Evolutionary conservation across 2,113 vertebrate genomes (phyloP).

Genomic region (Genyomyrus donnyi): DNA sequence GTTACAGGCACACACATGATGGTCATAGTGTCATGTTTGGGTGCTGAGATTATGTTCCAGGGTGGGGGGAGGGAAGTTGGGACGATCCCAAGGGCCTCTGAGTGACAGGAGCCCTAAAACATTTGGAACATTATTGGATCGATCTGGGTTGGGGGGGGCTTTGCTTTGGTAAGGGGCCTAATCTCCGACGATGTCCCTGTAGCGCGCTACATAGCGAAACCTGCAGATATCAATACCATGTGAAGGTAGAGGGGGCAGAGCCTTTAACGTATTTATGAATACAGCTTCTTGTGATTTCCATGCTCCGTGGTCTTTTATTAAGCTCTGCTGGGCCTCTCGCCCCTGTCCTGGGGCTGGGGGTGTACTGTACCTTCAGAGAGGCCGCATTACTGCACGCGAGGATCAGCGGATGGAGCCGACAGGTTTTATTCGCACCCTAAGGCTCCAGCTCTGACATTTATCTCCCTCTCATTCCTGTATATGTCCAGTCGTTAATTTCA

Average conservation of each 20-base stretch:
- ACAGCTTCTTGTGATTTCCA: background rate
- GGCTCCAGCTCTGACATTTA: background rate
- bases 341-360: slow-evolving; percentile 1
- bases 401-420: background rate
- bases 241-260: background rate
- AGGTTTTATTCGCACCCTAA: background rate
- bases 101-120: background rate
- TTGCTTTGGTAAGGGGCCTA: background rate
- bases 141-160: background rate
- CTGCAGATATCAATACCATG: background rate
- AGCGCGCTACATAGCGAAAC: background rate
- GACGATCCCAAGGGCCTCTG: background rate
- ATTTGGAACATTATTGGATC: background rate
- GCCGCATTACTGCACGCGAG: background rate
- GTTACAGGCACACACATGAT: background rate
- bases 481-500: background rate
- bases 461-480: background rate
- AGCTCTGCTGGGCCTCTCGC: slow-evolving; percentile 5
- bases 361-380: background rate
- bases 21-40: background rate
- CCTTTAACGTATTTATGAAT: background rate
- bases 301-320: background rate
- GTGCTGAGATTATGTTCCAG: background rate
- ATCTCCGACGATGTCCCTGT: background rate
- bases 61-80: background rate